A percentile compares a stretch with the other conserved stretches of the same genome.
Evolutionary conservation across 2,888 invertebrate genomes (phyloP).

Genomic region (Helicoverpa assulta): DNA sequence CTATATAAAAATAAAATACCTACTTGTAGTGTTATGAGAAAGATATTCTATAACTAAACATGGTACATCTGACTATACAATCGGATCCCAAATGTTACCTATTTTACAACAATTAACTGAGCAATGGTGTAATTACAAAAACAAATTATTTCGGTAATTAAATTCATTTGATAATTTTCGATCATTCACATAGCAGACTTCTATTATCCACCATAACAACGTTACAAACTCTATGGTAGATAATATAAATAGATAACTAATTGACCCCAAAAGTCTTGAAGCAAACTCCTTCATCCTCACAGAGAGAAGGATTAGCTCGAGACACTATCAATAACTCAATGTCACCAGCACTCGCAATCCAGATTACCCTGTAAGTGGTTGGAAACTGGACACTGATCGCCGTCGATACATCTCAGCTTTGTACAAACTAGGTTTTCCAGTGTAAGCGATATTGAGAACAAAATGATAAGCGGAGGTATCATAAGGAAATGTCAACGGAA

Average conservation of each 20-base stretch:
- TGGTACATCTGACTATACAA: background rate
- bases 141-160: too few relatives aligned
- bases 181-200: too few relatives aligned
- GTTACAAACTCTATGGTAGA: too few relatives aligned
- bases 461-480: too few relatives aligned
- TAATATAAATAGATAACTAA: background rate
- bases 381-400: background rate
- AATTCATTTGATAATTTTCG: too few relatives aligned
- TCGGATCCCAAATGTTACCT: too few relatives aligned
- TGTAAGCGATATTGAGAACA: too few relatives aligned
- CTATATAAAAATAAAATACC: slow-evolving; percentile 9
- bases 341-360: slow-evolving; percentile 6
- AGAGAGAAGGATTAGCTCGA: background rate
- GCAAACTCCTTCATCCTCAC: background rate
- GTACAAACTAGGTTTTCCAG: too few relatives aligned
- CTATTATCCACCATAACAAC: too few relatives aligned
- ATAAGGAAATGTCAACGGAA: too few relatives aligned
- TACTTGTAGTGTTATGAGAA: background rate
- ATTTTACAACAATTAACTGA: too few relatives aligned
- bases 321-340: slow-evolving; percentile 23
- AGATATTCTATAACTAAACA: background rate
- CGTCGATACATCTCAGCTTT: slow-evolving; percentile 19
- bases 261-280: background rate
- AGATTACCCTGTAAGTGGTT: slow-evolving; percentile 19
- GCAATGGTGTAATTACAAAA: too few relatives aligned